Evolutionary conservation across 1,140 invertebrate genomes (phyloP), one percentile per base, ranked within the genome.

Genomic region (Leptinotarsa defecta): DNA sequence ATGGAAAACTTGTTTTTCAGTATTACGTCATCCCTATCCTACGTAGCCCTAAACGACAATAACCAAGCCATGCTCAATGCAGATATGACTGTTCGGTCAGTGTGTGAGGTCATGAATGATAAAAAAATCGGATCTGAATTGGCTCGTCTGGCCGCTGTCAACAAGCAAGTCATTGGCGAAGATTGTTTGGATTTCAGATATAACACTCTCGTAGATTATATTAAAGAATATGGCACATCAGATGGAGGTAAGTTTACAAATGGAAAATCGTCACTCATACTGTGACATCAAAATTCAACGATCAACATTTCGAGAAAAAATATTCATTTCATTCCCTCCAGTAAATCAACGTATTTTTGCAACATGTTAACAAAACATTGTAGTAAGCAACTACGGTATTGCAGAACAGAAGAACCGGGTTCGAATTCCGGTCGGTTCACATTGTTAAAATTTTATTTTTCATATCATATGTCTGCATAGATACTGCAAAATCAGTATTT

Each of bases 41-140:
- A 91, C 57, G 89, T 98, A 68, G 96, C 97, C 0, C 96, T 98
- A 81, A 98, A 98, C 84, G 98, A 98, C 84, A 94, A 96, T 84
- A 96, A 98, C 81, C 97, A 98, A 85, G 87, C 95, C 61, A 90
- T 88, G 81, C 68, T 68, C 3, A 91, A 90, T 13, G 24, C 4
- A 27, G 93, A 92, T 75, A 89, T 96, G 3, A 96, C 95, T 1
- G 94, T 98, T 49, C 92, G 96, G 81, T 89, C 88, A 20, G 85
- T 89, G 79, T 97, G 95, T 84, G 87, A 90, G 76, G 89, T 96
- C 69, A 92, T 98, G 89, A 89, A 88, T 0, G 89, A 93, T 82
- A 84, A 88, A 17, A 88, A 84, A 0, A 82, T 87, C 11, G 89
- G 90, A 0, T 85, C 88, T 34, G 88, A 91, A 3, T 86, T 96